These are phyloP conservation scores for Glyptemys insculpta DNA, from an alignment of 2,797 vertebrate genomes.

Conservation along the genomic window DNA sequence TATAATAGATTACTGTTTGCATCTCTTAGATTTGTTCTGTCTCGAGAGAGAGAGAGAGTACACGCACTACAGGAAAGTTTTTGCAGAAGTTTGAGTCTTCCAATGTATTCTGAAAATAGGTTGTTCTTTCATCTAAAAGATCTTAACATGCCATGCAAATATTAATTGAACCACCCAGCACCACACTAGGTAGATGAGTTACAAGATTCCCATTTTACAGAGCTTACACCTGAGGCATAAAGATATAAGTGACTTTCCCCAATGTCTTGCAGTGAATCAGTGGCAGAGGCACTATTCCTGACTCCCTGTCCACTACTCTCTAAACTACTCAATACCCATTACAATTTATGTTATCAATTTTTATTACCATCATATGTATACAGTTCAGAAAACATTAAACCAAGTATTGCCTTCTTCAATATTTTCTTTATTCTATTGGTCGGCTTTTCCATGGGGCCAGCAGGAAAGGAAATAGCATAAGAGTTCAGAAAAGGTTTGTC, in stretches of 20 bases:
- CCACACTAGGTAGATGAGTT: neutral
- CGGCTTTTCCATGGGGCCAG: neutral
- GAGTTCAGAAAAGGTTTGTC: neutral
- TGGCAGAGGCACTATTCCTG: neutral
- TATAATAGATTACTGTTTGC: too few relatives aligned
- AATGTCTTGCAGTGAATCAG: neutral
- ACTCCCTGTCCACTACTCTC: neutral
- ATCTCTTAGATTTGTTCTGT: too few relatives aligned
- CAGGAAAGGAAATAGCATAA: neutral
- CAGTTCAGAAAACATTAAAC: neutral
- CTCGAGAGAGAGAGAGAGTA: too few relatives aligned
- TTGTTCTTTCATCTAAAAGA: neutral
- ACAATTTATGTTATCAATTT: neutral
- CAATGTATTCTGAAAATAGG: accelerated
- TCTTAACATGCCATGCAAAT: neutral
- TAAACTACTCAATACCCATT: neutral
- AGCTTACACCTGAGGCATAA: neutral
- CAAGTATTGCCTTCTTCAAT: neutral
- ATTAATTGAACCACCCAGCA: neutral
- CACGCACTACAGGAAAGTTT: neutral
- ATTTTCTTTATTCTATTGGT: neutral
- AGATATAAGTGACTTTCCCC: neutral
- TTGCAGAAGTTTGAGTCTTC: neutral
- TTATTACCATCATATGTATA: neutral
- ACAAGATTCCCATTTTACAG: neutral